Evolutionary conservation across 2,888 invertebrate species (phyloP), one percentile per base, ranked within the genome.

Genomic region (Aphidoletes aphidimyza): DNA sequence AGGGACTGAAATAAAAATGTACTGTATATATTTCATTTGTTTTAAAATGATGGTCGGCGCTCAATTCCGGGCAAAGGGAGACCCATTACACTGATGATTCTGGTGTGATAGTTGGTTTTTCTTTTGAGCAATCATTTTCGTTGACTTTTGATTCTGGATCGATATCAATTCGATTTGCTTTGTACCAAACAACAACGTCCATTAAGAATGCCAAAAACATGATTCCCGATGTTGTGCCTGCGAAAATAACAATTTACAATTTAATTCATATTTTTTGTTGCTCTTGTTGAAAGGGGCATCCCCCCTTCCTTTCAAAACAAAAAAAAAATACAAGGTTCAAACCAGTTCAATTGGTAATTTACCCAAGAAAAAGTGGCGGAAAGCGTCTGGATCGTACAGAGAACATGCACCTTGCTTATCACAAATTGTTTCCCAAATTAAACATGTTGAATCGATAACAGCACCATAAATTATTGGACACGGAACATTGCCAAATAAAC

Each of bases 401-500:
- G 94, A 94, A 90, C 97, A 97, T 83, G 96, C 96, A 85, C 96
- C 97, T 87, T 93, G 91, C 88, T 94, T 92, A 81, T 94, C 95
- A 89, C 96, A 96, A 1, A 95, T 93, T 85, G 92, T 93, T 90
- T 96, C 96, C 92, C 97, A 96, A 87, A 96, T 93, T 45, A 96
- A 92, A 89, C 97, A 97, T 6, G 97, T 96, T 0, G 96, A 96
- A 91, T 97, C 97, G 85, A 97, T 95, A 5, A 97, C 96, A 78
- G 96, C 95, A 86, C 97, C 97, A 90, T 97, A 97, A 87, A 97
- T 93, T 87, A 97, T 96, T n/a, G 97, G 97, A 90, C 97, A 97
- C 87, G 97, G 97, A 88, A 97, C 97, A 90, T 97, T 97, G 87
- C 96, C 97, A 90, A 97, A 97, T 87, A 97, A 92, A 85, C 97